Percentiles rank a stretch among this genome's conserved stretches.
These are phyloP conservation scores for Alloscopus bannaensis DNA, from an alignment of 2,888 invertebrate genomes.

Conservation along the genomic window DNA sequence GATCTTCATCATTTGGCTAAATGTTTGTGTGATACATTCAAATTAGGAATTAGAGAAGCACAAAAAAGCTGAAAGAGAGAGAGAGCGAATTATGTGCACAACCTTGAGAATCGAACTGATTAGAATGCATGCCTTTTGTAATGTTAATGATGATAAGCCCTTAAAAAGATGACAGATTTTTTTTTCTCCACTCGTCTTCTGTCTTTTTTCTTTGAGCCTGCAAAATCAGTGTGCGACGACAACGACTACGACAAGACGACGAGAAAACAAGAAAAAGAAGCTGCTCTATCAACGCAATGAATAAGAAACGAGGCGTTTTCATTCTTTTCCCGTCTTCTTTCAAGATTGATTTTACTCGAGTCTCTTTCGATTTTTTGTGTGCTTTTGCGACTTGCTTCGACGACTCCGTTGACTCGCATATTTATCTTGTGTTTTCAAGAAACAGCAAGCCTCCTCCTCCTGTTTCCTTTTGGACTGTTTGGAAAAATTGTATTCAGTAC, in stretches of 20 bases:
- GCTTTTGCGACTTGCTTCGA: neutral
- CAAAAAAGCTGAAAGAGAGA: no score
- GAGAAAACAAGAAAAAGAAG: no score
- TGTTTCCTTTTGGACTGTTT: no score
- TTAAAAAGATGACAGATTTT: conserved; percentile 24
- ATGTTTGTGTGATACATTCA: no score
- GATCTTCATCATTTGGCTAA: no score
- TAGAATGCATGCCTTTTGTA: conserved; percentile 35
- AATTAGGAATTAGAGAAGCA: no score
- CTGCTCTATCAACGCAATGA: no score
- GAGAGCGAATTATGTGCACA: neutral
- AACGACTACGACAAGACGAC: neutral
- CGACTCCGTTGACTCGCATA: neutral
- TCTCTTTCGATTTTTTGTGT: neutral
- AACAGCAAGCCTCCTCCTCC: no score
- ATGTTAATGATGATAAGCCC: conserved; percentile 32
- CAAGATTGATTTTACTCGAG: conserved; percentile 9
- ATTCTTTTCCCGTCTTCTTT: neutral
- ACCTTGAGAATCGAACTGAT: conserved; percentile 35
- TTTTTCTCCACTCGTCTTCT: neutral
- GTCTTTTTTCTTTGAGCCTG: conserved; percentile 13
- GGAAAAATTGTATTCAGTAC: no score
- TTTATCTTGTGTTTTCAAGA: no score
- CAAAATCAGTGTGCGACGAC: conserved; percentile 2
- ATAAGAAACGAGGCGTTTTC: conserved; percentile 22